Evolutionary conservation across 2,113 vertebrate genomes (phyloP).

Genomic region (Channa argus): DNA sequence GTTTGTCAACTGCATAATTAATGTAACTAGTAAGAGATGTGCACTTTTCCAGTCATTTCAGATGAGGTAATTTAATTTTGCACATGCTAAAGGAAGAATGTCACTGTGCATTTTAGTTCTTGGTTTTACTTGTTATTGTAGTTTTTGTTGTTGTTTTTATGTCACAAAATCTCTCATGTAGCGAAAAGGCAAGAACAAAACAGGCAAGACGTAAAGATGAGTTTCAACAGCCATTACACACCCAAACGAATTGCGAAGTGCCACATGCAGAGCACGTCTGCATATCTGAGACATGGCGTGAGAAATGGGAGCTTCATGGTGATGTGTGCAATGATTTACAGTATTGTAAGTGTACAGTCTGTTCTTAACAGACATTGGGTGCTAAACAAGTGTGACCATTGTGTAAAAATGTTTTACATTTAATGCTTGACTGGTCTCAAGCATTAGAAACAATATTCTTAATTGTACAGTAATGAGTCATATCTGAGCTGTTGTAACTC

Average conservation of each 20-base stretch:
- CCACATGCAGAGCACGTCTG: constrained; percentile 52
- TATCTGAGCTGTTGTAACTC: constrained; percentile 61
- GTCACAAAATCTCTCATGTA: constrained; percentile 19
- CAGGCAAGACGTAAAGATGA: constrained; percentile 10
- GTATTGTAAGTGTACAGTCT: constrained; percentile 66
- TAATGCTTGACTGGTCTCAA: constrained; percentile 87
- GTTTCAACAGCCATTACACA: constrained; percentile 13
- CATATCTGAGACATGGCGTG: constrained; percentile 20
- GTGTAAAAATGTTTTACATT: constrained; percentile 76
- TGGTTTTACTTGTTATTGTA: constrained; percentile 5
- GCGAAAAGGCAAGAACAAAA: constrained; percentile 25
- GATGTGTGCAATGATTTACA: constrained; percentile 73
- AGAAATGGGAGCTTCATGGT: constrained; percentile 39
- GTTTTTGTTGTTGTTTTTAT: constrained; percentile 25
- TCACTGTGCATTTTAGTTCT: constrained; percentile 35
- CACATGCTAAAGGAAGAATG: constrained; percentile 49
- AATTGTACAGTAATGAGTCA: constrained; percentile 72
- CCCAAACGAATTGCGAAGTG: constrained; percentile 19
- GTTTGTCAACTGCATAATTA: constrained; percentile 43
- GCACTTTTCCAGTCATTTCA: constrained; percentile 68
- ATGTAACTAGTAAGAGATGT: constrained; percentile 59
- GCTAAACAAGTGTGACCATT: constrained; percentile 65
- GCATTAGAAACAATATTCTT: constrained; percentile 71
- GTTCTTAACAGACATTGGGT: constrained; percentile 55
- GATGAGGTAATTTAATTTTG: constrained; percentile 53